Evolutionary conservation across 92 coral and sea anemone species (phyloP).

Genomic region (Blastomussa wellsi): DNA sequence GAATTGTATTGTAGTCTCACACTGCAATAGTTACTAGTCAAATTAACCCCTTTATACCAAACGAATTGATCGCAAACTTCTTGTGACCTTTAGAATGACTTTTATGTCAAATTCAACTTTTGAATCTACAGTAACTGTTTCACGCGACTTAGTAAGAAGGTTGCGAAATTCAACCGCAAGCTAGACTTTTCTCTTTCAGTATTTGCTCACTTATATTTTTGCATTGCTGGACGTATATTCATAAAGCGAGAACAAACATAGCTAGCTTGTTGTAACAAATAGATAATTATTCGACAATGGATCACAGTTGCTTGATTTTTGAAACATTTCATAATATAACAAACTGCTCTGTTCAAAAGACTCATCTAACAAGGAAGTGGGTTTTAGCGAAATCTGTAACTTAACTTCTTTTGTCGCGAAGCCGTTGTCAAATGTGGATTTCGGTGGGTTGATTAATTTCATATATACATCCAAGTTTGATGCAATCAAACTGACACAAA

Average conservation of each 20-base stretch:
- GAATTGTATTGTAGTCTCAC: background rate
- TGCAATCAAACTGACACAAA: background rate
- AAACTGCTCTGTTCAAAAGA: background rate
- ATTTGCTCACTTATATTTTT: background rate
- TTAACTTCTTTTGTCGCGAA: background rate
- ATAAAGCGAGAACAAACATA: background rate
- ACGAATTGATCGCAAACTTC: background rate
- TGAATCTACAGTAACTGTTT: background rate
- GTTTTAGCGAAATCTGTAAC: background rate
- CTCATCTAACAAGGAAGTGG: background rate
- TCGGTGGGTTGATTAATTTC: background rate
- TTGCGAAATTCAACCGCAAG: background rate
- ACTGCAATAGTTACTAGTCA: background rate
- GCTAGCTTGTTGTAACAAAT: background rate
- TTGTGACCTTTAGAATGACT: background rate
- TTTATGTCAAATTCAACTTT: background rate
- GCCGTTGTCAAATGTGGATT: constrained; percentile 2
- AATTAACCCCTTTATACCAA: constrained; percentile 13
- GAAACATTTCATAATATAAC: background rate
- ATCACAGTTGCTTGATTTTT: background rate
- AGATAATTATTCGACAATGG: background rate
- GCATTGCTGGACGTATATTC: background rate
- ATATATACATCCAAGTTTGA: background rate
- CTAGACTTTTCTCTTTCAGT: background rate
- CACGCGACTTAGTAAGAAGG: background rate